A percentile compares a stretch with the other conserved stretches of the same genome.
phyloP scores from a whole-genome alignment of 2,888 invertebrate genomes.

The Saturnia pavonia region DNA sequence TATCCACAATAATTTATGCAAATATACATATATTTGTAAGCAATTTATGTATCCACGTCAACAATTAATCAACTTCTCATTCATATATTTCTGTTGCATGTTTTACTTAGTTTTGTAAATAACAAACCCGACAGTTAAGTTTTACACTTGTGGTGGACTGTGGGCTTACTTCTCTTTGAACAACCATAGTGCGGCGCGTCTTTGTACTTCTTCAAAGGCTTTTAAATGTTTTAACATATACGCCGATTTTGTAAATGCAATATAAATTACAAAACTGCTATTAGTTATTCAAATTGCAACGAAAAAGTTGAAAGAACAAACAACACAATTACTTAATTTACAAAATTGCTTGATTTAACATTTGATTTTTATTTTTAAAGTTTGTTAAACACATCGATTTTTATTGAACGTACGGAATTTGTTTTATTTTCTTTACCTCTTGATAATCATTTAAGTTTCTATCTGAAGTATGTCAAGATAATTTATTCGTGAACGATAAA shows the following conservation, averaged over 20 bases:
- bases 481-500: slow-evolving; percentile 4
- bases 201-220: background rate
- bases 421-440: slow-evolving; percentile 1
- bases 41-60: background rate
- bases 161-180: background rate
- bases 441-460: slow-evolving; percentile 8
- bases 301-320: background rate
- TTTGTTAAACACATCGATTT: too few species aligned
- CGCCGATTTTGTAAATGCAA: background rate
- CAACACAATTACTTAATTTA: too few species aligned
- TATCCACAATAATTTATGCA: background rate
- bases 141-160: background rate
- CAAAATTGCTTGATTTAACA: background rate
- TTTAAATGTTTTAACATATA: background rate
- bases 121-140: background rate
- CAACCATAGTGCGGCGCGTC: background rate
- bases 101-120: background rate
- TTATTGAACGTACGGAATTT: background rate
- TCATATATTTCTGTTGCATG: background rate
- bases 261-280: background rate
- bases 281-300: slow-evolving; percentile 1
- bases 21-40: too few species aligned
- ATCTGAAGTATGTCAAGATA: slow-evolving; percentile 7
- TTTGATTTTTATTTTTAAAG: background rate
- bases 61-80: background rate